phyloP scores from a whole-genome alignment of 2,113 vertebrate genomes.

The Mormoops blainvillei region DNA sequence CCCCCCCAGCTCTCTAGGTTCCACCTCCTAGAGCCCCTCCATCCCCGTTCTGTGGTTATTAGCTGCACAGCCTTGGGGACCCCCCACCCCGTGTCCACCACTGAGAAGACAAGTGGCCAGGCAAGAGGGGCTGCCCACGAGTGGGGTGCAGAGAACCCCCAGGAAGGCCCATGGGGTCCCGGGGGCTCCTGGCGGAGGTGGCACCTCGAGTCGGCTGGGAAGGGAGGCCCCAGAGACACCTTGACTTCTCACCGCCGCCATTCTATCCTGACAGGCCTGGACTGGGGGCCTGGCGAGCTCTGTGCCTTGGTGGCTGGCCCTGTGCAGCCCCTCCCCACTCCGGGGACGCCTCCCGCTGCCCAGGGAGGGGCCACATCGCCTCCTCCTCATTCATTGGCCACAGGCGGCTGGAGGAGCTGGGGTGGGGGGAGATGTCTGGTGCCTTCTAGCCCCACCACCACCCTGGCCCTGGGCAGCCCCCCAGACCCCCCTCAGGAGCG shows the following conservation, averaged over 20 bases:
- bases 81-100: not conserved
- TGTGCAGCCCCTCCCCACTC: fast-evolving
- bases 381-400: not conserved
- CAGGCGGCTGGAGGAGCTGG: not conserved
- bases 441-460: not conserved
- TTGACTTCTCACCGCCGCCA: too few relatives aligned
- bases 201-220: not conserved
- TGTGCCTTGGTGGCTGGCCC: not conserved
- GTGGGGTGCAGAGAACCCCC: not conserved
- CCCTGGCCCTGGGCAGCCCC: not conserved
- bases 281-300: not conserved
- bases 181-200: not conserved
- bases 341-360: not conserved
- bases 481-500: fast-evolving
- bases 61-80: not conserved
- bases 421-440: fast-evolving
- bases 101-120: not conserved
- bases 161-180: not conserved
- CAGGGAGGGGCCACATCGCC: not conserved
- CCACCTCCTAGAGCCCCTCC: fast-evolving
- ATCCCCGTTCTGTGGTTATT: not conserved
- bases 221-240: not conserved
- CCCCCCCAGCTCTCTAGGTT: not conserved
- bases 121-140: not conserved
- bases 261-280: not conserved